Evolutionary conservation across 2,797 vertebrate genomes (phyloP), one percentile per base, ranked within the genome.

Genomic region (Gymnopithys bicolor): DNA sequence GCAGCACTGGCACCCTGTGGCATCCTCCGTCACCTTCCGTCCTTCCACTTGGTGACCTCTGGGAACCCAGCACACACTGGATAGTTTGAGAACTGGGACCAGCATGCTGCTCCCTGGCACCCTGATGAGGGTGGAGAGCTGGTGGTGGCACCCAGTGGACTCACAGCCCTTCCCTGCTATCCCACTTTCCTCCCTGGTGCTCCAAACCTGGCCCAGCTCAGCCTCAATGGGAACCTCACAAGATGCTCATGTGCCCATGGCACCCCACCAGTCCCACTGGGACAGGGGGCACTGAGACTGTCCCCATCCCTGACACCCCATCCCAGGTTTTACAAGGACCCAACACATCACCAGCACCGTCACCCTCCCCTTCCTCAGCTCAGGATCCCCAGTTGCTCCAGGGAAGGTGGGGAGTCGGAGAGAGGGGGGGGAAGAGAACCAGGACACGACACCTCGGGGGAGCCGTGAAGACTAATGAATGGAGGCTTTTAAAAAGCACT

Each of bases 401-500:
- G 75, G 84, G 70, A 89, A 90, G 79, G 71, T 93, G 76, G 90
- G 91, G 91, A 87, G 84, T 5, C 12, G 6, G 70, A 59, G 33
- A 12, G 27, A 19, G 27, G 28, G 55, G 75, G 11, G 86, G 77
- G 58, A 69, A 79, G 79, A 91, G 90, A 92, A 95, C 80, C 93
- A 81, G 89, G 87, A 82, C 91, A 87, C 21, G 5, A 33, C 91
- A 88, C 91, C 96, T 92, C 83, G 16, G 85, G 96, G 93, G 90
- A 89, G 94, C 79, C 27, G 52, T 80, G 85, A 82, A 84, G 68
- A 79, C 92, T 91, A 87, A 90, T 93, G 82, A 96, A 94, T 70
- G 85, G 91, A 91, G 63, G 91, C 90, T 95, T 96, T 95, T 94
- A 86, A 88, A 91, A 84, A 93, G 87, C 89, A 84, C 91, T 95